Percentiles rank a stretch among this genome's conserved stretches.
Evolutionary conservation across 2,113 vertebrate genomes (phyloP).

Genomic region (Melierax canorus): DNA sequence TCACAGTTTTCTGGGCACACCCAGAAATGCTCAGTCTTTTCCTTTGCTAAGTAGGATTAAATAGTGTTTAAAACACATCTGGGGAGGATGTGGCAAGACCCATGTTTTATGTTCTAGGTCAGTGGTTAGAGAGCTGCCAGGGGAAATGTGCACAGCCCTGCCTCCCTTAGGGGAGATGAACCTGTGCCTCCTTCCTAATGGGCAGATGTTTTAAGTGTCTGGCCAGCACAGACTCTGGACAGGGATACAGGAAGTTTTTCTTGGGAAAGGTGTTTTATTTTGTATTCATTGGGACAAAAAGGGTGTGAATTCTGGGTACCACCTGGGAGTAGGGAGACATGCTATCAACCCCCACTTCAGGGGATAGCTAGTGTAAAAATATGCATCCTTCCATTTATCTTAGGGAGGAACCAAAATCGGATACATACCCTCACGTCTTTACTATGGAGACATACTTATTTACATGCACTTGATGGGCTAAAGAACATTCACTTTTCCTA

Average conservation of each 20-base stretch:
- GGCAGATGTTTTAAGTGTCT: not conserved
- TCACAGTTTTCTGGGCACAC: not conserved
- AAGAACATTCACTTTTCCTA: not conserved
- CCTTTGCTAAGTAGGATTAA: not conserved
- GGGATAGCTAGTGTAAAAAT: not conserved
- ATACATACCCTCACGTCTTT: not conserved
- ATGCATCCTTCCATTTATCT: not conserved
- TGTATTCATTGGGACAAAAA: not conserved
- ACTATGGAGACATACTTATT: not conserved
- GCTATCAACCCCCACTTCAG: not conserved
- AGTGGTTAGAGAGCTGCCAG: not conserved
- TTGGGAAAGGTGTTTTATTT: not conserved
- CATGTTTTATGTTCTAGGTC: not conserved
- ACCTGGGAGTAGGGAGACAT: not conserved
- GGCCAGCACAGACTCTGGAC: not conserved
- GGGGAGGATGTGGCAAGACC: not conserved
- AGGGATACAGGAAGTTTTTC: not conserved
- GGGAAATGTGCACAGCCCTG: accelerated
- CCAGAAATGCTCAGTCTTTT: not conserved
- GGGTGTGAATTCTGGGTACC: not conserved
- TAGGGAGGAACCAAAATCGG: not conserved
- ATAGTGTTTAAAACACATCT: accelerated
- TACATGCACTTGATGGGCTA: not conserved
- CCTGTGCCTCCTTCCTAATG: not conserved
- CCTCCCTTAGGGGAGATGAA: not conserved